Evolutionary conservation across 2,113 vertebrate genomes (phyloP).

Genomic region (Eudyptes chrysolophus): DNA sequence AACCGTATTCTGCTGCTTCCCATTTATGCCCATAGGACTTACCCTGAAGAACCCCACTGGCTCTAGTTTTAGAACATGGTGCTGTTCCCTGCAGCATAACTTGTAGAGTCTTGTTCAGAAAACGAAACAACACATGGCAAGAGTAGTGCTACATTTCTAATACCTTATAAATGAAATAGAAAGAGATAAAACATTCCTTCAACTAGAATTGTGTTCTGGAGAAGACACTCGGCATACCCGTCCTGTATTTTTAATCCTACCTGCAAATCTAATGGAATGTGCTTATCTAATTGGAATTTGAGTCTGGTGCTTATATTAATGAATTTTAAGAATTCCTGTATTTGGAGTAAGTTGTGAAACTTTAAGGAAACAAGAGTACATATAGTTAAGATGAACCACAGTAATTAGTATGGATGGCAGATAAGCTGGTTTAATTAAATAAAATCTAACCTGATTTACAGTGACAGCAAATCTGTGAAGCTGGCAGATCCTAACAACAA

Average conservation of each 20-base stretch:
- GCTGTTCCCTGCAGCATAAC: not conserved
- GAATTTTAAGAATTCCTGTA: conserved; percentile 24
- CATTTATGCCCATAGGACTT: not conserved
- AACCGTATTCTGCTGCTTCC: not conserved
- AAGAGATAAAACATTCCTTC: not conserved
- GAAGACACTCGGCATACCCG: not conserved
- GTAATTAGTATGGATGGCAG: conserved; percentile 70
- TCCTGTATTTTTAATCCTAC: not conserved
- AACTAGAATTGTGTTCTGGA: not conserved
- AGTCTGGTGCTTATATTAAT: not conserved
- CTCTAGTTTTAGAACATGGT: not conserved
- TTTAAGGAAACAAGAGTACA: conserved; percentile 50
- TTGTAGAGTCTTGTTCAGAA: not conserved
- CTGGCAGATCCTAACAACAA: conserved; percentile 39
- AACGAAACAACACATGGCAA: not conserved
- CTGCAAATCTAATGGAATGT: not conserved
- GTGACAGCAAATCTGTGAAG: conserved; percentile 38
- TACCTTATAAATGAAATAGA: not conserved
- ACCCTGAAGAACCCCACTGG: not conserved
- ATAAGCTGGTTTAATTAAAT: conserved; percentile 70
- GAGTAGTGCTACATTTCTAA: not conserved
- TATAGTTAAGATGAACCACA: conserved; percentile 54
- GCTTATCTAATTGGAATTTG: not conserved
- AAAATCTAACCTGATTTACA: conserved; percentile 63
- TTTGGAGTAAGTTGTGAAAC: conserved; percentile 49